Evolutionary conservation across 2,113 vertebrate species (phyloP).

Genomic region (Cacatua alba): DNA sequence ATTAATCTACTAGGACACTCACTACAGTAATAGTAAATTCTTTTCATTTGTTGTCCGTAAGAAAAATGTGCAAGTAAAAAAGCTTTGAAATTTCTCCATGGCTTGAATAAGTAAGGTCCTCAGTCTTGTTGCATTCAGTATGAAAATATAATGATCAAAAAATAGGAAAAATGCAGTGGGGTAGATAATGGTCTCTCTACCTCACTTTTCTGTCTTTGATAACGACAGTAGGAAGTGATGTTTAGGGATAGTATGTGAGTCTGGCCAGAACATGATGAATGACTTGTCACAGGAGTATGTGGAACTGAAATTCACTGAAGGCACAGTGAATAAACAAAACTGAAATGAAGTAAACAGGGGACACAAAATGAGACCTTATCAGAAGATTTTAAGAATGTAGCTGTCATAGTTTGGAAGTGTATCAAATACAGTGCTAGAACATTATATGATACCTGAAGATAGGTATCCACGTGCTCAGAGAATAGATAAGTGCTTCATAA

Average conservation of each 20-base stretch:
- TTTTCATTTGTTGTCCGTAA: neutral
- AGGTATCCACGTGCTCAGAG: neutral
- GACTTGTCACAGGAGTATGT: neutral
- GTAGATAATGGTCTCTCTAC: neutral
- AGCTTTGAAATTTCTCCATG: neutral
- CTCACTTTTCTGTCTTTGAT: neutral
- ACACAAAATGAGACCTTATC: neutral
- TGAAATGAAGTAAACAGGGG: neutral
- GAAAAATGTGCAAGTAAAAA: neutral
- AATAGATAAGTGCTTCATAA: neutral
- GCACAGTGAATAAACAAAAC: neutral
- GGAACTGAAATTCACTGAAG: neutral
- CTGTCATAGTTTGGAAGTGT: neutral
- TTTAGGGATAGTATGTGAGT: neutral
- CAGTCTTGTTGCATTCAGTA: neutral
- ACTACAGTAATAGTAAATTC: neutral
- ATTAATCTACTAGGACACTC: neutral
- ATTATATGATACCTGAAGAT: neutral
- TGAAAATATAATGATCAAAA: neutral
- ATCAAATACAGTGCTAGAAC: neutral
- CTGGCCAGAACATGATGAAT: neutral
- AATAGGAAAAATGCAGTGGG: neutral
- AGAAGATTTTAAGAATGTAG: neutral
- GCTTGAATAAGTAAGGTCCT: neutral
- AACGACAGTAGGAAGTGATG: neutral